Percentiles rank a stretch among this genome's conserved stretches.
Evolutionary conservation across 2,888 invertebrate genomes (phyloP).

Genomic region (Ennomos erosarius): DNA sequence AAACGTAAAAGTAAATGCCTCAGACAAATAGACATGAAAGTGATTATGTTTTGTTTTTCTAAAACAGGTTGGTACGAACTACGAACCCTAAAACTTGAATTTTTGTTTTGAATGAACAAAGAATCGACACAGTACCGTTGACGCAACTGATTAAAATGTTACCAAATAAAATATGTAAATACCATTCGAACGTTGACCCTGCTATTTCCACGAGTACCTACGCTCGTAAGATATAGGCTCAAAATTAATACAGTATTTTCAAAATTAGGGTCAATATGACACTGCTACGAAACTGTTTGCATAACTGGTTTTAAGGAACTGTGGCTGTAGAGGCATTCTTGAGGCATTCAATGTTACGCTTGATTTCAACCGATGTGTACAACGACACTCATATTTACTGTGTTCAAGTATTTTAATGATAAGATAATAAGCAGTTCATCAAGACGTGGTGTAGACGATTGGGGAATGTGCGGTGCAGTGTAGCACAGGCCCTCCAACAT

Average conservation of each 20-base stretch:
- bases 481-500: conserved; percentile 52
- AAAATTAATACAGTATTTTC: conserved; percentile 7
- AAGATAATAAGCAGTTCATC: conserved; percentile 58
- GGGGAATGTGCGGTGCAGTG: conserved; percentile 54
- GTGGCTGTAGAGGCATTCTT: conserved; percentile 6
- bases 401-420: conserved; percentile 48
- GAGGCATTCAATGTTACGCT: conserved; percentile 21
- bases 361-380: conserved; percentile 21
- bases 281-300: conserved; percentile 14
- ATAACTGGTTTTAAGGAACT: conserved; percentile 35
- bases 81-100: too few species aligned
- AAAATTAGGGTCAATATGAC: conserved; percentile 30
- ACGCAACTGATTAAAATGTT: background rate
- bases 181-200: conserved; percentile 3
- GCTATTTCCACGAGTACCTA: conserved; percentile 3
- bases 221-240: background rate
- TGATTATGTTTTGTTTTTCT: too few species aligned
- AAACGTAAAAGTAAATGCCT: too few species aligned
- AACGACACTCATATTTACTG: conserved; percentile 27
- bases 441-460: conserved; percentile 36
- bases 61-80: too few species aligned
- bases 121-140: background rate
- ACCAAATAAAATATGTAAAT: conserved; percentile 9
- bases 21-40: too few species aligned
- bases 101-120: too few species aligned